Base-by-base conservation (phyloP, 2,888 invertebrate genomes). In the Syritta pipiens region DNA sequence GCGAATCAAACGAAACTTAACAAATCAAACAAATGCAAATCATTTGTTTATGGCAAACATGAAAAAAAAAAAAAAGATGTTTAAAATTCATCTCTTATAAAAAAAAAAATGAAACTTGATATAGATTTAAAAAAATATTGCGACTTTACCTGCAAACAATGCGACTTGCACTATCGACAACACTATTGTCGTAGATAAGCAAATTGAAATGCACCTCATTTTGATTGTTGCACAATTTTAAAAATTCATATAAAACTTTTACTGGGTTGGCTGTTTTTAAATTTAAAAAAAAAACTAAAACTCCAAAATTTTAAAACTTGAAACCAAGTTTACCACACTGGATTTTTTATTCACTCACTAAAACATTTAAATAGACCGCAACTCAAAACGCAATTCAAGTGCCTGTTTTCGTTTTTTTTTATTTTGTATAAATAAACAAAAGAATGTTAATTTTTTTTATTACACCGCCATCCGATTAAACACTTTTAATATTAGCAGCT, bases 141-240 rank as follows among this genome's bases (percentile, higher is more conserved):
- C 7, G 1, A 48, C 17, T 24, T 60, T 63, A 76, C 76, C 76
- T 76, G 69, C 76, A 46, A 57, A 49, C 5, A 63, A 19, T 22
- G 40, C 49, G 1, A 63, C 26, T 19, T 63, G 28, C 49, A 30
- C 22, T 37, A 51, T 7, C 12, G 71, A 48, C 10, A 69, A 1
- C 9, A 69, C 28, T 2, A 69, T 55, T n/a, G 28, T 37, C 22
- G 62, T 10, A 1, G 28, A 17, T 4, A 69, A 49, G 6, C 10
- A 62, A 2, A 57, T 49, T 44, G 1, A 69, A 62, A 30, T n/a
- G n/a, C n/a, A n/a, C n/a, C n/a, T n/a, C n/a, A n/a, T n/a, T n/a
- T n/a, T n/a, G n/a, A n/a, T n/a, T n/a, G n/a, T 42, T 62, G 12
- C 17, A 42, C 75, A 76, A 69, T 42, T 75, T 69, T 10, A 7